Evolutionary conservation across 92 coral and sea anemone genomes (phyloP).

Genomic region (Parazoanthus atlanticus): DNA sequence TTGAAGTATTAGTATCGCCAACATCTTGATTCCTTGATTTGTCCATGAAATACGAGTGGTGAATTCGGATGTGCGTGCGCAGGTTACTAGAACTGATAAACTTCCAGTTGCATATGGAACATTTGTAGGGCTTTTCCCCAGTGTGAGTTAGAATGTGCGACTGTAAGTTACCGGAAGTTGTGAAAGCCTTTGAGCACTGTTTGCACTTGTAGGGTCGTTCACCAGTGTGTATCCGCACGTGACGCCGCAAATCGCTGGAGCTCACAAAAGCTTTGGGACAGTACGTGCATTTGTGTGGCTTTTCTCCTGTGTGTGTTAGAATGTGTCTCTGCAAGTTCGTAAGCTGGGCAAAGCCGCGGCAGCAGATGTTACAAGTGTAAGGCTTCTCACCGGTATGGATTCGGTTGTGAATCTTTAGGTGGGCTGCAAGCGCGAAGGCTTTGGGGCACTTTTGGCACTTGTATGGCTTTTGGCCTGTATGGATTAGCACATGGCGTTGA

Average conservation of each 20-base stretch:
- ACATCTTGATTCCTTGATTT: slow-evolving; percentile 53
- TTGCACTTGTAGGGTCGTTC: slow-evolving; percentile 98
- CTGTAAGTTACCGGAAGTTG: slow-evolving; percentile 96
- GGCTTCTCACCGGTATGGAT: slow-evolving; percentile 98
- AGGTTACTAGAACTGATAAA: slow-evolving; percentile 98
- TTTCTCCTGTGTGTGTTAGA: slow-evolving; percentile 96
- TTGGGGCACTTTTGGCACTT: slow-evolving; percentile 98
- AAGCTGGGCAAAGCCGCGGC: slow-evolving; percentile 97
- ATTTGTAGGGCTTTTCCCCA: slow-evolving; percentile 96
- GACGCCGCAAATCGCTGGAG: slow-evolving; percentile 96
- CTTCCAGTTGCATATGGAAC: slow-evolving; percentile 97
- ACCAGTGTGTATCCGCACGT: slow-evolving; percentile 96
- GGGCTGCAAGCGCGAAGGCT: slow-evolving; percentile 99
- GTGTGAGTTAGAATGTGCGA: slow-evolving; percentile 98
- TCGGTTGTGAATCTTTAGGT: slow-evolving; percentile 97
- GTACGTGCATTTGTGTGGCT: slow-evolving; percentile 97
- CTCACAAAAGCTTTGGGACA: slow-evolving; percentile 99
- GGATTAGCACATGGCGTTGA: slow-evolving; percentile 95
- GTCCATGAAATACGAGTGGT: slow-evolving; percentile 85
- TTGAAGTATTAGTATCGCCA: slow-evolving; percentile 11
- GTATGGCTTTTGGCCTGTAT: slow-evolving; percentile 98
- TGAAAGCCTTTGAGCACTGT: slow-evolving; percentile 98
- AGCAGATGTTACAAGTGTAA: slow-evolving; percentile 95
- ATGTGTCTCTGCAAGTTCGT: slow-evolving; percentile 96
- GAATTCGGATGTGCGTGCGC: slow-evolving; percentile 97